Conservation (phyloP, 2,888 invertebrate genomes). For the Tortrix viridana region DNA sequence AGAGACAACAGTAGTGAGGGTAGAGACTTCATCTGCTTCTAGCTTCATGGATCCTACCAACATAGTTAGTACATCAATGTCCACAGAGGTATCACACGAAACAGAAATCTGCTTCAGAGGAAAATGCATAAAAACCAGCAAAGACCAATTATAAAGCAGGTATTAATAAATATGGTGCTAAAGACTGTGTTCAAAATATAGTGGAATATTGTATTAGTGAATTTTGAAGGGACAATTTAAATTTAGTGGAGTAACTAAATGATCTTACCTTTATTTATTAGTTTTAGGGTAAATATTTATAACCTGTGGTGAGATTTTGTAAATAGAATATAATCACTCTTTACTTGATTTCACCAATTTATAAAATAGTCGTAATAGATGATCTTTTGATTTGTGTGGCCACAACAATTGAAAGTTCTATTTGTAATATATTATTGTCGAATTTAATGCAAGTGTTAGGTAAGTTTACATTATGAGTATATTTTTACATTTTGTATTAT, state of each 20-base stretch:
- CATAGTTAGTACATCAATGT: constrained; percentile 89
- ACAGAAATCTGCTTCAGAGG: constrained; percentile 95
- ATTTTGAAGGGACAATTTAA: constrained; percentile 41
- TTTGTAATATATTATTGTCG: constrained; percentile 53
- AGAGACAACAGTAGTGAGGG: constrained; percentile 44
- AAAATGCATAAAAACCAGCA: constrained; percentile 89
- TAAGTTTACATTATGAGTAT: constrained; percentile 40
- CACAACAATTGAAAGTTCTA: constrained; percentile 53
- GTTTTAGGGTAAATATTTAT: constrained; percentile 40
- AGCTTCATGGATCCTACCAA: constrained; percentile 80
- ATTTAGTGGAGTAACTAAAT: constrained; percentile 33
- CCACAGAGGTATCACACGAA: constrained; percentile 92
- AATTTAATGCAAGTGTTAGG: constrained; percentile 8
- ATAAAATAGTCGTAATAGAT: constrained; percentile 37
- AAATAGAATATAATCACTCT: constrained; percentile 68
- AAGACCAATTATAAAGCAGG: constrained; percentile 63
- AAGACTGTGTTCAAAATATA: constrained; percentile 69
- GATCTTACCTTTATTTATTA: constrained; percentile 38
- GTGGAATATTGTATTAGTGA: constrained; percentile 45
- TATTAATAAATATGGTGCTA: constrained; percentile 56
- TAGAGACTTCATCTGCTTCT: constrained; percentile 66
- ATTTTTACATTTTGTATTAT: constrained; percentile 57
- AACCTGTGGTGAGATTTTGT: constrained; percentile 74
- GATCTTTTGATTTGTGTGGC: constrained; percentile 55
- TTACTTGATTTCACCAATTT: constrained; percentile 75